Evolutionary conservation across 2,888 invertebrate species (phyloP).

Genomic region (Chalcosyrphus nemorum): DNA sequence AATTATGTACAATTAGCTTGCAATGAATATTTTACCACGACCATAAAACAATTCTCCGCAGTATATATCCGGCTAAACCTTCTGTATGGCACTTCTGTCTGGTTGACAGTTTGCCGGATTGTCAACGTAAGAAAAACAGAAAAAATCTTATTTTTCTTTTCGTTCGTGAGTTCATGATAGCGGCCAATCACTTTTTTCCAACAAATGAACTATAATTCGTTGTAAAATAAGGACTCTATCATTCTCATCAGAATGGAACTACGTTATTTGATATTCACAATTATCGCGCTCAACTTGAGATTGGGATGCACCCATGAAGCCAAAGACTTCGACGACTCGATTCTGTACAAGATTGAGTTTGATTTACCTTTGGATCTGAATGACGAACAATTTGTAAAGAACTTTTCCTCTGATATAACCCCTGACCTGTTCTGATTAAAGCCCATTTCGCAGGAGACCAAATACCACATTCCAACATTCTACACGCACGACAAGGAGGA

Average conservation of each 20-base stretch:
- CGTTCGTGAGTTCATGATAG: too few relatives aligned
- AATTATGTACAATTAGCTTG: too few relatives aligned
- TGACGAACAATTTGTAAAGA: constrained; percentile 46
- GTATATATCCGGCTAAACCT: background rate
- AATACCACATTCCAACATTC: constrained; percentile 76
- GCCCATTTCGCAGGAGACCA: constrained; percentile 74
- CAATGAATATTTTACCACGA: too few relatives aligned
- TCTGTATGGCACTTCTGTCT: background rate
- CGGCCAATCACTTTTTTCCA: constrained; percentile 16
- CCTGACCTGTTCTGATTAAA: background rate
- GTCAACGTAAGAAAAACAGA: constrained; percentile 28
- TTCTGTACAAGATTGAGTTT: constrained; percentile 89
- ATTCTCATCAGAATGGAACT: background rate
- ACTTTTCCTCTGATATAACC: too few relatives aligned
- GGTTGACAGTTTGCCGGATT: constrained; percentile 25
- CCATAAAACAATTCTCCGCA: background rate
- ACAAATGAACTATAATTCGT: background rate
- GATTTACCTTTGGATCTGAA: constrained; percentile 84
- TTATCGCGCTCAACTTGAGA: background rate
- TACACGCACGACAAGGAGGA: constrained; percentile 89
- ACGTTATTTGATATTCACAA: background rate
- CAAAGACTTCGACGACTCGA: constrained; percentile 91
- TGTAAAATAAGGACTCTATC: background rate
- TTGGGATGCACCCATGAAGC: constrained; percentile 84
- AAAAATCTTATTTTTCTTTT: background rate